Conservation (phyloP, 2,888 invertebrate species). For the Bembecia ichneumoniformis region DNA sequence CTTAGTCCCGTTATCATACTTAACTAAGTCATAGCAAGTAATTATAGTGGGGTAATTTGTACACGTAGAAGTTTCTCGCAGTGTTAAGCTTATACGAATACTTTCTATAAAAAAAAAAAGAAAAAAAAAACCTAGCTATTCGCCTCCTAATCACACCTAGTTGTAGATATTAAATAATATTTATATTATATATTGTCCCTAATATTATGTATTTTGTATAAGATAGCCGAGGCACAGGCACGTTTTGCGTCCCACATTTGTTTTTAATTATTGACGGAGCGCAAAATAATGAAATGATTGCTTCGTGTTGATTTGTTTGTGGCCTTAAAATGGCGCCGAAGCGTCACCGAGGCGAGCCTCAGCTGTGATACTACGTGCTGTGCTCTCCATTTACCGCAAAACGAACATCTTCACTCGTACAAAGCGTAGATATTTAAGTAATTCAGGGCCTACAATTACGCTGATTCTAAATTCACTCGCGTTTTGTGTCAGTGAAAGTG, state of each 20-base stretch:
- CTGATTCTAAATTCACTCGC: constrained; percentile 22
- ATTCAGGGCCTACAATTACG: constrained; percentile 52
- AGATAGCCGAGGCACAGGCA: constrained; percentile 28
- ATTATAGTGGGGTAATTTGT: constrained; percentile 32
- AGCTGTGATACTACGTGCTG: constrained; percentile 70
- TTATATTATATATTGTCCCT: not conserved
- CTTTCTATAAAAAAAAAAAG: constrained; percentile 47
- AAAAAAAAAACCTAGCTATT: constrained; percentile 40
- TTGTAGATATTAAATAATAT: constrained; percentile 22
- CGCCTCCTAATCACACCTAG: constrained; percentile 33
- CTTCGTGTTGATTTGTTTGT: constrained; percentile 65
- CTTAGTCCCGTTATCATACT: not conserved
- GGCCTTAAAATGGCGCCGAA: constrained; percentile 63
- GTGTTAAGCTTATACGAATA: constrained; percentile 35
- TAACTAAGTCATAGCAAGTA: constrained; percentile 63
- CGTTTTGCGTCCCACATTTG: constrained; percentile 43
- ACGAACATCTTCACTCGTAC: constrained; percentile 34
- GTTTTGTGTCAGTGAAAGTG: constrained; percentile 39
- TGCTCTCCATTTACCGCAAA: constrained; percentile 43
- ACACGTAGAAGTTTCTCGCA: constrained; percentile 37
- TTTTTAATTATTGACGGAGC: constrained; percentile 29
- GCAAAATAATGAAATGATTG: constrained; percentile 45
- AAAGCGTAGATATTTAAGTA: constrained; percentile 9
- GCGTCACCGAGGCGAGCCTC: constrained; percentile 31
- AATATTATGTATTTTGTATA: not conserved